phyloP scores from a whole-genome alignment of 2,797 vertebrate species.

The Acipenser ruthenus region DNA sequence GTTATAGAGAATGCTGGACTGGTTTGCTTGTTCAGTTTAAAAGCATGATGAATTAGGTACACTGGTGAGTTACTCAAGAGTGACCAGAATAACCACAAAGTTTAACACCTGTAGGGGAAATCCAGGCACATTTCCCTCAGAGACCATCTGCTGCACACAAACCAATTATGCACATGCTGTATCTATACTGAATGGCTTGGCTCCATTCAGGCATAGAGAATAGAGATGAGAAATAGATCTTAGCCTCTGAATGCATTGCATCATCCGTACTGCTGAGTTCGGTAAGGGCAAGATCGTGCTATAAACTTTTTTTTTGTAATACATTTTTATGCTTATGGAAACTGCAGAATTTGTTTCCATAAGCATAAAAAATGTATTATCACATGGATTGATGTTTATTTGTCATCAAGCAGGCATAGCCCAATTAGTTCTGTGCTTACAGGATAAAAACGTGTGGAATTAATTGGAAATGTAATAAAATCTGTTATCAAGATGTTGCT shows the following conservation, averaged over 20 bases:
- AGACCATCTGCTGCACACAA: constrained; percentile 21
- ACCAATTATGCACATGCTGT: constrained; percentile 34
- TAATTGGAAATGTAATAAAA: too few species aligned
- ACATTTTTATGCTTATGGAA: too few species aligned
- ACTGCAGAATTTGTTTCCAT: too few species aligned
- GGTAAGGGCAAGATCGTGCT: too few species aligned
- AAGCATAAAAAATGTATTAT: too few species aligned
- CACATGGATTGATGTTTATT: too few species aligned
- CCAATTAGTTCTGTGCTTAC: too few species aligned
- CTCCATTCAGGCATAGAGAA: constrained; percentile 17
- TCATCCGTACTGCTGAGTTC: neutral
- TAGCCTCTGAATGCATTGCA: neutral
- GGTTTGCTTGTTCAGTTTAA: neutral
- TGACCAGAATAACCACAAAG: constrained; percentile 7
- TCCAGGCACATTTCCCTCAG: constrained; percentile 12
- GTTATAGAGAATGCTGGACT: too few species aligned
- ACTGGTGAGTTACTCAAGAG: constrained; percentile 5
- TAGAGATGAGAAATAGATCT: constrained; percentile 14
- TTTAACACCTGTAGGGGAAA: constrained; percentile 8
- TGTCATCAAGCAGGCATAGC: too few species aligned
- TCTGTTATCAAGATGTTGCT: too few species aligned
- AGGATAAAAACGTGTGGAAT: too few species aligned
- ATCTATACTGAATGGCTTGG: constrained; percentile 46
- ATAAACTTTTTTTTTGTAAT: too few species aligned
- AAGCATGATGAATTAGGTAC: constrained; percentile 7